Conservation (phyloP, 2,888 invertebrate species). For the Meliscaeva auricollis region DNA sequence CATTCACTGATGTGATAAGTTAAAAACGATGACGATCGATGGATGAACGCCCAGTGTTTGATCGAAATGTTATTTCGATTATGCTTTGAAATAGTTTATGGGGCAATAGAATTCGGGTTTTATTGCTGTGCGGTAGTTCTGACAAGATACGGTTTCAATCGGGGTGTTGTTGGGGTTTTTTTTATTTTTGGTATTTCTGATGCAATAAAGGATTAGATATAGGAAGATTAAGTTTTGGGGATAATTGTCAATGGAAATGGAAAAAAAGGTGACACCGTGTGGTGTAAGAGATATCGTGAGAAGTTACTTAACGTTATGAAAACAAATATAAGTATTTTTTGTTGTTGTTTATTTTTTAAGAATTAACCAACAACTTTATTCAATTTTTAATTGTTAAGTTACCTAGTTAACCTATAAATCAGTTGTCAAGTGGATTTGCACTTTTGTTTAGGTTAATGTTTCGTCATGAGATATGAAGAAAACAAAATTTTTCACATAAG, state of each 20-base stretch:
- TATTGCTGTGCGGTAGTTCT: conserved; percentile 67
- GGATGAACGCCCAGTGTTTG: conserved; percentile 58
- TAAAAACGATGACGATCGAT: conserved; percentile 45
- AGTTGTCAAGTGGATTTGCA: no score
- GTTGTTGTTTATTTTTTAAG: no score
- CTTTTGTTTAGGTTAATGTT: no score
- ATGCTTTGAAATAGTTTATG: conserved; percentile 68
- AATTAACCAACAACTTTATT: no score
- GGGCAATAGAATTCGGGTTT: conserved; percentile 60
- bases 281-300: background rate
- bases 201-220: background rate
- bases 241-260: conserved; percentile 4
- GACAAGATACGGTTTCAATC: conserved; percentile 57
- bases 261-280: conserved; percentile 4
- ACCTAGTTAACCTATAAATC: no score
- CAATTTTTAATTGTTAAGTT: no score
- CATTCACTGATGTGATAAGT: conserved; percentile 22
- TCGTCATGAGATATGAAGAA: no score
- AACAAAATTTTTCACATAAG: no score
- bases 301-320: background rate
- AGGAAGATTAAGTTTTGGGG: background rate
- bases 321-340: no score
- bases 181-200: background rate
- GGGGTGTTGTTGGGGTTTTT: conserved; percentile 17
- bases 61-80: conserved; percentile 67